These are phyloP conservation scores for Enteromius afrohamiltoni DNA, from an alignment of 2,797 vertebrate genomes.

Conservation along the genomic window DNA sequence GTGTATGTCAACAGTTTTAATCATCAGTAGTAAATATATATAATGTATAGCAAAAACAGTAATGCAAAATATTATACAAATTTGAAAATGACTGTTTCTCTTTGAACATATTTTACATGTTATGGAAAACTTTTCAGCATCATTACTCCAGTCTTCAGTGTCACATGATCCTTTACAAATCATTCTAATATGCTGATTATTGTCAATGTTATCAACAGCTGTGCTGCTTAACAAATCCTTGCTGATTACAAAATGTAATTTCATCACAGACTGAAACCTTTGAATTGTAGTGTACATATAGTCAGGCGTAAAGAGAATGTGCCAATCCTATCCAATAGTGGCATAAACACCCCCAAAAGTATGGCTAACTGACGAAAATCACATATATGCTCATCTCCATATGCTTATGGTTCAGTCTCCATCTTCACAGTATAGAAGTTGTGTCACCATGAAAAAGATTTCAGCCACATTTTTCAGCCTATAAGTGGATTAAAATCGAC, in stretches of 20 bases:
- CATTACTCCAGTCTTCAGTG: background rate
- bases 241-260: background rate
- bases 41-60: background rate
- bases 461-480: background rate
- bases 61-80: background rate
- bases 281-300: background rate
- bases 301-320: background rate
- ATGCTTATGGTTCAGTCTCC: background rate
- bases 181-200: background rate
- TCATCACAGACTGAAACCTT: background rate
- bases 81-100: background rate
- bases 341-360: background rate
- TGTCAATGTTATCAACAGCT: background rate
- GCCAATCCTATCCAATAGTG: background rate
- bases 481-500: conserved; percentile 19
- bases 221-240: background rate
- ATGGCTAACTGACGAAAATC: background rate
- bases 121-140: background rate
- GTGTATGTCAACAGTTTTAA: background rate
- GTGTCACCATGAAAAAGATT: background rate
- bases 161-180: background rate
- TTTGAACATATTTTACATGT: background rate
- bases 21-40: background rate
- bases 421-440: background rate
- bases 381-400: background rate